Percentiles rank a stretch among this genome's conserved stretches.
phyloP scores from a whole-genome alignment of 2,113 vertebrate species.

The Tyto alba region DNA sequence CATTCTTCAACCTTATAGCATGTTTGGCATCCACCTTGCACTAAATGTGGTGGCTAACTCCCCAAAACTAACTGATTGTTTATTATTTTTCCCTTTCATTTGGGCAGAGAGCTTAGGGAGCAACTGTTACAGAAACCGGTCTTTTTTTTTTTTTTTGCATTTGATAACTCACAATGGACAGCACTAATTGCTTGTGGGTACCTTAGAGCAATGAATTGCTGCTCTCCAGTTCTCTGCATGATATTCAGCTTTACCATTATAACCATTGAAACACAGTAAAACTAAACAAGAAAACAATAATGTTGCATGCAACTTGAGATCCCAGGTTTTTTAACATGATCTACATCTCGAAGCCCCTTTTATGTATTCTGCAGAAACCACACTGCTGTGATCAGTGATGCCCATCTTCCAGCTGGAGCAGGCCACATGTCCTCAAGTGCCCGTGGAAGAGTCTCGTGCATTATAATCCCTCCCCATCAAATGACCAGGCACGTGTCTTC shows the following conservation, averaged over 20 bases:
- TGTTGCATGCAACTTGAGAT: not conserved
- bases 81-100: not conserved
- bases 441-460: not conserved
- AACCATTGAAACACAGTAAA: not conserved
- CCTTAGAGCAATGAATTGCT: not conserved
- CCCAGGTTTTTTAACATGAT: fast-evolving
- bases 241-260: not conserved
- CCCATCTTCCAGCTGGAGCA: not conserved
- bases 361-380: not conserved
- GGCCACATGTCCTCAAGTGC: not conserved
- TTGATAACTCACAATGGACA: not conserved
- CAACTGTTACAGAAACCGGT: not conserved
- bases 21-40: not conserved
- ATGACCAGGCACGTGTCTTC: fast-evolving
- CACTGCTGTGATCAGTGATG: not conserved
- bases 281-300: not conserved
- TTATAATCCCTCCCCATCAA: not conserved
- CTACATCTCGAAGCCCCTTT: not conserved
- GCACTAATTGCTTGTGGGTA: not conserved
- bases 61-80: not conserved
- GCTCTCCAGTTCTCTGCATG: not conserved
- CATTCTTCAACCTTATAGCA: not conserved
- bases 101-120: not conserved
- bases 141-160: not conserved
- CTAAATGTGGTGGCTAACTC: not conserved